Conservation (phyloP, 2,113 vertebrate species). For the Gasterosteus aculeatus region DNA sequence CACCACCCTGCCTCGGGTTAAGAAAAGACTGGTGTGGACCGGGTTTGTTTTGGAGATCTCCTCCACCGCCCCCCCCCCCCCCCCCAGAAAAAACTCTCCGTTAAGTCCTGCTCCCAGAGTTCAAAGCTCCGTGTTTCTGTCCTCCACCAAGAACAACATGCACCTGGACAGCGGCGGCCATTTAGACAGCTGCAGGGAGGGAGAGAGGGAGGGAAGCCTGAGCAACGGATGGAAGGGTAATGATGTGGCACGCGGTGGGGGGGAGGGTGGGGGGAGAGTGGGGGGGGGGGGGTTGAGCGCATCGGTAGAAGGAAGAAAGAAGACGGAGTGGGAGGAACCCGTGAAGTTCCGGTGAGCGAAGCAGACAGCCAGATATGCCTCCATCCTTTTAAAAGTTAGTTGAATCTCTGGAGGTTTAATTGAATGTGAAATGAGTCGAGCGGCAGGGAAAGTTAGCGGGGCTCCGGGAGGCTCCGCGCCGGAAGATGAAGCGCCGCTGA, state of each 20-base stretch:
- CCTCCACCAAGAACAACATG: constrained; percentile 72
- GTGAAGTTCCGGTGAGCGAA: constrained; percentile 69
- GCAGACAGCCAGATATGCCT: constrained; percentile 69
- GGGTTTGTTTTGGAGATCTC: constrained; percentile 62
- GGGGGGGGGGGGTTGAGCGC: constrained; percentile 32
- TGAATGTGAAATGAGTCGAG: constrained; percentile 76
- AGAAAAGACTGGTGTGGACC: constrained; percentile 56
- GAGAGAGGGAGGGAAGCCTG: constrained; percentile 20
- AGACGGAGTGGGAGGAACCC: constrained; percentile 50
- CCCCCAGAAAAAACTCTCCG: constrained; percentile 42
- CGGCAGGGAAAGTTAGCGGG: constrained; percentile 70
- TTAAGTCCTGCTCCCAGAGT: constrained; percentile 68
- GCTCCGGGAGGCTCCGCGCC: constrained; percentile 59
- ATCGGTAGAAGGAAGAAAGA: constrained; percentile 12
- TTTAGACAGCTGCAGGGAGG: constrained; percentile 71
- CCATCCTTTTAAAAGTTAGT: constrained; percentile 77
- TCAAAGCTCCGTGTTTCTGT: constrained; percentile 54
- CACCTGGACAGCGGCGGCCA: constrained; percentile 65
- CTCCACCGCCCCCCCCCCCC: too few species aligned
- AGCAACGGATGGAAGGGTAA: constrained; percentile 43
- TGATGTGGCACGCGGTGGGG: constrained; percentile 43
- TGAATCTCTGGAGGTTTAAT: constrained; percentile 80
- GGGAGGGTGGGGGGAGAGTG: constrained; percentile 25
- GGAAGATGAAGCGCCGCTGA: constrained; percentile 71
- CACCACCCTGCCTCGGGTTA: constrained; percentile 48